A percentile compares a stretch with the other conserved stretches of the same genome.
Evolutionary conservation across 2,888 invertebrate species (phyloP).

Genomic region (Carabus problematicus): DNA sequence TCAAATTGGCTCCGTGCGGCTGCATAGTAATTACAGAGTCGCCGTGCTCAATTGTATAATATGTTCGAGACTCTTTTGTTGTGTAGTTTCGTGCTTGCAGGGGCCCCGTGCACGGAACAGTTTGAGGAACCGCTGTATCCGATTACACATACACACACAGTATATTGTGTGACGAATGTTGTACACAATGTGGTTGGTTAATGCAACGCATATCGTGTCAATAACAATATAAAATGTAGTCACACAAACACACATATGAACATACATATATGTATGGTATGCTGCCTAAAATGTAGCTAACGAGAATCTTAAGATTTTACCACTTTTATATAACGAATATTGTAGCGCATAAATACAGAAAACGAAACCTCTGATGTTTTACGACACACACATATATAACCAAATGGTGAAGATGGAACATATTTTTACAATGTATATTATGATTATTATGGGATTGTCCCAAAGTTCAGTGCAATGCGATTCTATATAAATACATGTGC

Average conservation of each 20-base stretch:
- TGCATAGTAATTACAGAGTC: too few relatives aligned
- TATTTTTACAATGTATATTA: conserved; percentile 37
- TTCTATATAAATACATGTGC: conserved; percentile 2
- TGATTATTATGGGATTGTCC: conserved; percentile 36
- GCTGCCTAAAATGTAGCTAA: conserved; percentile 26
- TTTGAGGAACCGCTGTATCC: not conserved
- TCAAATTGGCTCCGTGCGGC: too few relatives aligned
- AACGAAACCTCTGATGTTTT: conserved; percentile 22
- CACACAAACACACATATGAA: too few relatives aligned
- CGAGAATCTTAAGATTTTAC: conserved; percentile 39
- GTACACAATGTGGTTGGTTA: conserved; percentile 29
- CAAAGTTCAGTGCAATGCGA: conserved; percentile 25
- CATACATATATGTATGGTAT: conserved; percentile 22
- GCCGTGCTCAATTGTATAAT: too few relatives aligned
- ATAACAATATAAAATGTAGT: conserved; percentile 9
- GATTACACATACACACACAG: not conserved
- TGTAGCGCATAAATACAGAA: conserved; percentile 37
- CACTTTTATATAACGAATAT: conserved; percentile 41
- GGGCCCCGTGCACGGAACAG: too few relatives aligned
- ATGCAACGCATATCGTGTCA: conserved; percentile 34
- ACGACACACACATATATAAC: conserved; percentile 20
- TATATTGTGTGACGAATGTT: conserved; percentile 15
- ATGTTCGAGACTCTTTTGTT: too few relatives aligned
- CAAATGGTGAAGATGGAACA: conserved; percentile 37
- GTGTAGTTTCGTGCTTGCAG: too few relatives aligned